phyloP scores from a whole-genome alignment of 2,888 invertebrate genomes.

The Lysandra bellargus region DNA sequence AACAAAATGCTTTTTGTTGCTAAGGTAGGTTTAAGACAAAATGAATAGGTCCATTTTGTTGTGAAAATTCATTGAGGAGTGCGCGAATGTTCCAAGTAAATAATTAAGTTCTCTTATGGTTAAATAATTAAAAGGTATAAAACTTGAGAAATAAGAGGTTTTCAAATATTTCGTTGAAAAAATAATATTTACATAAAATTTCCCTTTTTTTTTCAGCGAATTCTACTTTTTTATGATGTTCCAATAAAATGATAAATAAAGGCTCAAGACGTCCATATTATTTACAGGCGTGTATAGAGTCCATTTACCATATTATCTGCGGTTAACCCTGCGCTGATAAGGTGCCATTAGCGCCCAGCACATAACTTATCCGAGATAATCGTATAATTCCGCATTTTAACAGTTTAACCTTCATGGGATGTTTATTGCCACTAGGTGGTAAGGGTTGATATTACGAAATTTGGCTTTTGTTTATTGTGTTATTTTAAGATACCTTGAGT shows the following conservation, averaged over 20 bases:
- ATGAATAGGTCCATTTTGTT: background rate
- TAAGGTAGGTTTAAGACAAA: background rate
- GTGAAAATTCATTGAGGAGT: background rate
- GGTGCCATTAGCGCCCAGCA: slow-evolving; percentile 35
- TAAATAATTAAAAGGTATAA: too few species aligned
- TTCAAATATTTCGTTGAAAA: too few species aligned
- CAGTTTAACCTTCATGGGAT: background rate
- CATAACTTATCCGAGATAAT: slow-evolving; percentile 33
- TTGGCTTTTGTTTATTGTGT: too few species aligned
- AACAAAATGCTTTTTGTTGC: background rate
- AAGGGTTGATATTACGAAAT: background rate
- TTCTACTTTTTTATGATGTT: background rate
- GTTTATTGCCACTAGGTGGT: background rate
- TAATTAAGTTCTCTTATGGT: too few species aligned
- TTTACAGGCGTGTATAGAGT: slow-evolving; percentile 1
- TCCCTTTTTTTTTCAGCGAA: too few species aligned
- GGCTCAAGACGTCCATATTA: background rate
- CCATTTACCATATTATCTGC: slow-evolving; percentile 25
- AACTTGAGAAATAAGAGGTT: too few species aligned
- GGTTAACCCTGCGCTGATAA: slow-evolving; percentile 34
- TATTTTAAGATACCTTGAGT: too few species aligned
- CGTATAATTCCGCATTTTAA: slow-evolving; percentile 13
- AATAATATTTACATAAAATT: too few species aligned
- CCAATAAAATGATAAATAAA: background rate
- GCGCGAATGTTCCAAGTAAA: too few species aligned